Base-by-base conservation (phyloP, 2,113 vertebrate genomes). In the Centropristis striata region DNA sequence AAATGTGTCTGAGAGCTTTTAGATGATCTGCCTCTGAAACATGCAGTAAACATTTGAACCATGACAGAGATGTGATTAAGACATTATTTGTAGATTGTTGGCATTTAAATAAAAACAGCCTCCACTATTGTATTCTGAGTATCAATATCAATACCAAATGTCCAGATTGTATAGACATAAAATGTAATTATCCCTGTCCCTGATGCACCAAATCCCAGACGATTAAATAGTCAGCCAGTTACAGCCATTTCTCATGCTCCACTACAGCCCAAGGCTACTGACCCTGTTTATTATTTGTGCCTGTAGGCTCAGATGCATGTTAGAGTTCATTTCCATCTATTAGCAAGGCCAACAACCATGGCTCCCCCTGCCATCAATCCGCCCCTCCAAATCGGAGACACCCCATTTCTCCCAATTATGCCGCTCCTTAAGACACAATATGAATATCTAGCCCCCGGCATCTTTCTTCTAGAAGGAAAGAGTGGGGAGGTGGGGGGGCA, bases 291-390 rank as follows among this genome's bases (percentile, higher is more conserved):
- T 81, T 63, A 63, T 88, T 66, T 28, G 51, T n/a, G 70, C 70
- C 70, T 36, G 36, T 18, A 70, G 70, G 42, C 67, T 60, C 42
- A 57, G 71, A 71, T 32, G 21, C 63, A 68, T 61, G 75, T 86
- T 61, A 54, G 78, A 75, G 79, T 88, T 84, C 11, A 76, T 83
- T 89, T 78, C 60, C 71, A 84, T 85, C 71, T 67, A 71, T 89
- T 75, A 74, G 61, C 0, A 39, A 68, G 63, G 61, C 72, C 67
- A 86, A 71, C 51, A 15, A 55, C 32, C 65, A 50, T 63, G 47
- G 16, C 42, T 27, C 47, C 47, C 57, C 47, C 61, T 11, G 57
- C 70, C 50, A 86, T 78, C 83, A 73, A 47, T 70, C 53, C 73
- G 4, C 21, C 20, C 53, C 46, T 61, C 55, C 75, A 67, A 81